Percentiles rank a stretch among this genome's conserved stretches.
Evolutionary conservation across 2,888 invertebrate genomes (phyloP).

Genomic region (Mongoloraphidia duomilia): DNA sequence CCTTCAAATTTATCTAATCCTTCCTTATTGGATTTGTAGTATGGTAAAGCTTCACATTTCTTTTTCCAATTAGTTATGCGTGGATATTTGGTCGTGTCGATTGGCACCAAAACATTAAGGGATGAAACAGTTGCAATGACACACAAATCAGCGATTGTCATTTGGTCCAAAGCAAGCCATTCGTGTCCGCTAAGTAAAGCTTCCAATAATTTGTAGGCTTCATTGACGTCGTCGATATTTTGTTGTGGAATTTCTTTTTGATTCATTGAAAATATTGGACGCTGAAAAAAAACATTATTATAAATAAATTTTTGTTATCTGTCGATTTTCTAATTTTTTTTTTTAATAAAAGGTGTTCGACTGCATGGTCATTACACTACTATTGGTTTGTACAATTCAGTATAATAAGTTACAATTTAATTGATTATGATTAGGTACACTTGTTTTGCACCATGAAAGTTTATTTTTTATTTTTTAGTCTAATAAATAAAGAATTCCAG

Average conservation of each 20-base stretch:
- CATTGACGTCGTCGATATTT: slow-evolving; percentile 26
- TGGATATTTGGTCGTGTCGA: slow-evolving; percentile 23
- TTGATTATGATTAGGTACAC: no score
- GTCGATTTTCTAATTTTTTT: no score
- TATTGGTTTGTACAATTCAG: no score
- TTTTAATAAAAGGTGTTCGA: no score
- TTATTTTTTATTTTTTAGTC: no score
- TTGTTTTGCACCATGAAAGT: no score
- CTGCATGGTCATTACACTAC: no score
- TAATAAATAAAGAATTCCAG: no score
- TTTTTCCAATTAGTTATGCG: slow-evolving; percentile 22
- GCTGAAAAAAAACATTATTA: slow-evolving; percentile 23
- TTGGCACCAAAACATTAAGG: slow-evolving; percentile 21
- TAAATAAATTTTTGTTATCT: no score
- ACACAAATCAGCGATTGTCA: slow-evolving; percentile 39
- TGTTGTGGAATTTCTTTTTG: slow-evolving; percentile 25
- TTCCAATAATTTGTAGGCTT: slow-evolving; percentile 34
- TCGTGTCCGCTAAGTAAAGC: slow-evolving; percentile 30
- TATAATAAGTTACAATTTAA: no score
- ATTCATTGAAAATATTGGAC: slow-evolving; percentile 23
- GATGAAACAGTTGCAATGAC: slow-evolving; percentile 26
- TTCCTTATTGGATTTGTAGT: slow-evolving; percentile 27
- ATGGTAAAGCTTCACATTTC: slow-evolving; percentile 20
- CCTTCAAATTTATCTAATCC: slow-evolving; percentile 20
- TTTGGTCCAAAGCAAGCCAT: slow-evolving; percentile 34